Evolutionary conservation across 1,140 invertebrate species (phyloP).

Genomic region (Hylaeus anthracinus): DNA sequence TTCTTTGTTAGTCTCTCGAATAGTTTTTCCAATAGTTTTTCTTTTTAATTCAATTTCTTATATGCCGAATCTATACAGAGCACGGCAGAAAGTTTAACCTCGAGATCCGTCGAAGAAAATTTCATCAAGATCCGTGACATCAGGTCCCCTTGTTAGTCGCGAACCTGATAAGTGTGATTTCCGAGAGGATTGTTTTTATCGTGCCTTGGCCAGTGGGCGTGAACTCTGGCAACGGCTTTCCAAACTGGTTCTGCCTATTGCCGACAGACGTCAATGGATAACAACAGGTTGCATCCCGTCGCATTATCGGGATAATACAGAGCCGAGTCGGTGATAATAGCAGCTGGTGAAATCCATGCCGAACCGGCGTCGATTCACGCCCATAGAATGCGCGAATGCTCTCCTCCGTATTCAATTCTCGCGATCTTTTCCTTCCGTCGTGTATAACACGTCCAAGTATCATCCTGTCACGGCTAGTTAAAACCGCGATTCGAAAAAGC

Average conservation of each 20-base stretch:
- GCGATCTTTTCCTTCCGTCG: constrained; percentile 4
- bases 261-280: constrained; percentile 3
- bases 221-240: constrained; percentile 32
- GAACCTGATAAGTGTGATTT: not conserved
- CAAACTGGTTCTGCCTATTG: constrained; percentile 37
- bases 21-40: too few species aligned
- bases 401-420: not conserved
- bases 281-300: constrained; percentile 43
- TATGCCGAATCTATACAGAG: too few species aligned
- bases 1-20: too few species aligned
- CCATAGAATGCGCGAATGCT: not conserved
- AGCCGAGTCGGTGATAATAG: constrained; percentile 23
- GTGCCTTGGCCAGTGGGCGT: constrained; percentile 6
- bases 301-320: constrained; percentile 35
- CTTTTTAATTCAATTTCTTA: too few species aligned
- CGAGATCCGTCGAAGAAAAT: too few species aligned
- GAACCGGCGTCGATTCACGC: constrained; percentile 6
- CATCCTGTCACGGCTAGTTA: constrained; percentile 19
- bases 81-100: too few species aligned
- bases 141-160: too few species aligned
- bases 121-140: too few species aligned
- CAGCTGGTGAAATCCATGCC: constrained; percentile 24
- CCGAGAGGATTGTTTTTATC: constrained; percentile 8
- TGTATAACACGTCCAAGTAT: not conserved
- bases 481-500: not conserved